Evolutionary conservation across 2,113 vertebrate species (phyloP).

Genomic region (Mesoclemmys tuberculata): DNA sequence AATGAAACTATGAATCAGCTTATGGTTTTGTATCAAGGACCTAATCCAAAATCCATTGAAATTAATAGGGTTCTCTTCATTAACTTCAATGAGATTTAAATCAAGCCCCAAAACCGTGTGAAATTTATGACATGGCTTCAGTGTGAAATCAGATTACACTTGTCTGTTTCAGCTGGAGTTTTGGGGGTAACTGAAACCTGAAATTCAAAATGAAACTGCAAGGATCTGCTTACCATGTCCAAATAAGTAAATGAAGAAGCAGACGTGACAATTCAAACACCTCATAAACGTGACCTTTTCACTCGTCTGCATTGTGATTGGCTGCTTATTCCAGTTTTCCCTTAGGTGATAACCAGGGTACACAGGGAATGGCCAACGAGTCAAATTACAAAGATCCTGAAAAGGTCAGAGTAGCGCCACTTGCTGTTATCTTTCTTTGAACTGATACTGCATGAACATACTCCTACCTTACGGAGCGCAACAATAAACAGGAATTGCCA

Average conservation of each 20-base stretch:
- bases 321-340: not conserved
- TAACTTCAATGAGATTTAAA: not conserved
- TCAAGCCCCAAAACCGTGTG: not conserved
- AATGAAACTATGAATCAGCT: not conserved
- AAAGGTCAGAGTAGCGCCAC: not conserved
- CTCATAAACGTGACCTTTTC: not conserved
- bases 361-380: not conserved
- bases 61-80: not conserved
- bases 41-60: not conserved
- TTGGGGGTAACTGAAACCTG: not conserved
- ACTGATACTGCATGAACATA: not conserved
- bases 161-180: not conserved
- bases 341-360: not conserved
- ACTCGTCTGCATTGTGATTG: not conserved
- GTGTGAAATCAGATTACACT: not conserved
- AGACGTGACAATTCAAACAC: conserved; percentile 4
- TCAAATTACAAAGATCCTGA: conserved; percentile 1
- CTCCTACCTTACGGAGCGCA: not conserved
- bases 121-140: not conserved
- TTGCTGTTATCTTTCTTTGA: not conserved
- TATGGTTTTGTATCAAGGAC: not conserved
- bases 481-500: not conserved
- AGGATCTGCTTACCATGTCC: not conserved
- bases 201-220: not conserved
- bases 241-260: not conserved